Evolutionary conservation across 2,113 vertebrate species (phyloP).

Genomic region (Verasper variegatus): DNA sequence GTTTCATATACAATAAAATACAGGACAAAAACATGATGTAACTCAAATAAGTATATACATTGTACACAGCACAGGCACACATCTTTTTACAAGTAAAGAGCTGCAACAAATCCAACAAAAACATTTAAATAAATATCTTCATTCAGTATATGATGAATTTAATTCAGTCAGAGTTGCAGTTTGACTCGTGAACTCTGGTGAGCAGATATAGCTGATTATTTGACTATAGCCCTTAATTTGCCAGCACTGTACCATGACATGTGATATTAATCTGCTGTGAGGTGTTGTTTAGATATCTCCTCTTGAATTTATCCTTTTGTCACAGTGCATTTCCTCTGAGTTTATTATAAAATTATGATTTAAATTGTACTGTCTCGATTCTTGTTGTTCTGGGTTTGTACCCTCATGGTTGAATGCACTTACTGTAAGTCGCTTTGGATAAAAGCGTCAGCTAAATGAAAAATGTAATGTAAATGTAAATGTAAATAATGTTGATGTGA

Average conservation of each 20-base stretch:
- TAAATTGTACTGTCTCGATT: too few species aligned
- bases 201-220: constrained; percentile 15
- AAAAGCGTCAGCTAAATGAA: too few species aligned
- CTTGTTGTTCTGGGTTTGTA: too few species aligned
- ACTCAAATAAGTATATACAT: constrained; percentile 21
- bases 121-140: constrained; percentile 52
- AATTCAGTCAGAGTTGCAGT: constrained; percentile 10
- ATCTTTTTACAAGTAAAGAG: constrained; percentile 8
- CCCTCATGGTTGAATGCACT: too few species aligned
- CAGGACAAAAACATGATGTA: background rate
- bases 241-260: constrained; percentile 3
- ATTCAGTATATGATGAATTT: constrained; percentile 5
- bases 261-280: background rate
- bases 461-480: too few species aligned
- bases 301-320: background rate
- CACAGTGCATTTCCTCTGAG: background rate
- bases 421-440: too few species aligned
- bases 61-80: constrained; percentile 24
- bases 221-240: background rate
- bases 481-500: background rate
- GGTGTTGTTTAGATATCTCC: background rate
- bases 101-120: background rate
- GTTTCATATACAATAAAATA: background rate
- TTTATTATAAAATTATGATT: background rate
- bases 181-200: background rate